Evolutionary conservation across 1,140 invertebrate species (phyloP).

Genomic region (Lordiphosa clarofinis): DNA sequence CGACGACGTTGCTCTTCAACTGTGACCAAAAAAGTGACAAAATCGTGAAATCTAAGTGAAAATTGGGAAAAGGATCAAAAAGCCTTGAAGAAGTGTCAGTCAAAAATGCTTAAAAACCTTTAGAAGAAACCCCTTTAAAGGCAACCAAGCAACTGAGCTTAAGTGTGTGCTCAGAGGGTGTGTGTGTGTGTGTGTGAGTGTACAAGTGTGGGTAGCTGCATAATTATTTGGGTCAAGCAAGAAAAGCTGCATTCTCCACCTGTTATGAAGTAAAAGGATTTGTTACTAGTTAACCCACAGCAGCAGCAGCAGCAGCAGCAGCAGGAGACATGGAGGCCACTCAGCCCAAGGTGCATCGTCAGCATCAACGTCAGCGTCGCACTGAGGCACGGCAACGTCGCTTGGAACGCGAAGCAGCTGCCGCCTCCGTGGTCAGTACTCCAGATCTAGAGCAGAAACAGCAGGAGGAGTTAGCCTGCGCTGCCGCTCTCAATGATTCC

Average conservation of each 20-base stretch:
- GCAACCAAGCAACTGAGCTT: too few relatives aligned
- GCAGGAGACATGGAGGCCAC: slow-evolving; percentile 47
- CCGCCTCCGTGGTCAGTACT: slow-evolving; percentile 22
- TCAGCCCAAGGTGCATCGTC: slow-evolving; percentile 75
- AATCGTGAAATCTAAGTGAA: too few relatives aligned
- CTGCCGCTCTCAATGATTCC: slow-evolving; percentile 51
- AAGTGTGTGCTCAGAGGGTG: too few relatives aligned
- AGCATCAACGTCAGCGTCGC: slow-evolving; percentile 70
- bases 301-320: too few relatives aligned
- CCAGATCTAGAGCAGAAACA: slow-evolving; percentile 30
- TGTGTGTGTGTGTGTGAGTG: slow-evolving; percentile 19
- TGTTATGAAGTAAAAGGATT: slow-evolving; percentile 46
- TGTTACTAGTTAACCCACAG: slow-evolving; percentile 14
- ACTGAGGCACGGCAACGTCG: slow-evolving; percentile 68
- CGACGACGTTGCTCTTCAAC: slow-evolving; percentile 2
- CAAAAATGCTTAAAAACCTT: neutral
- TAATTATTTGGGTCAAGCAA: slow-evolving; percentile 66
- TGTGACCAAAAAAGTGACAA: neutral
- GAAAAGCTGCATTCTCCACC: slow-evolving; percentile 43
- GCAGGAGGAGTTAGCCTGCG: slow-evolving; percentile 36
- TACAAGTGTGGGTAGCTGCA: slow-evolving; percentile 33
- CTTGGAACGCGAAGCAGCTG: slow-evolving; percentile 57
- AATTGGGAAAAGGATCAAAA: too few relatives aligned
- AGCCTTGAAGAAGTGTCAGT: too few relatives aligned
- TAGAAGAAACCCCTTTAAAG: neutral